phyloP scores from a whole-genome alignment of 2,113 vertebrate species.

The Megaptera novaeangliae region DNA sequence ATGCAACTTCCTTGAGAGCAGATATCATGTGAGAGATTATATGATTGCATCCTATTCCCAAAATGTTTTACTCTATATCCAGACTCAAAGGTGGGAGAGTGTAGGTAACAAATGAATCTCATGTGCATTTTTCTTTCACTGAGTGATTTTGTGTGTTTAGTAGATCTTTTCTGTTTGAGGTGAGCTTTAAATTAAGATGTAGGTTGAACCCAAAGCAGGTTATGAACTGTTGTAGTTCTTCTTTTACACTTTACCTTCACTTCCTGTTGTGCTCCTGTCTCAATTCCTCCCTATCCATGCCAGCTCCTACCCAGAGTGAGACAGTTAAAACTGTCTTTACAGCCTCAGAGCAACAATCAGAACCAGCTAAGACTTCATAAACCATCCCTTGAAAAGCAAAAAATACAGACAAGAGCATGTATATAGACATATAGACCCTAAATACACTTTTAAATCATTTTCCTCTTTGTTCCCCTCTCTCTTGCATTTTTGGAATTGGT shows the following conservation, averaged over 20 bases:
- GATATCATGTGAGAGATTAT: not conserved
- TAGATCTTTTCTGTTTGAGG: not conserved
- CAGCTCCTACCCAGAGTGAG: not conserved
- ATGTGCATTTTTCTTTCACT: not conserved
- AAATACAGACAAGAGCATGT: not conserved
- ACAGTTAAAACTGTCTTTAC: conserved; percentile 2
- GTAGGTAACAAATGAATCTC: not conserved
- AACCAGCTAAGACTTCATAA: not conserved
- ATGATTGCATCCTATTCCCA: not conserved
- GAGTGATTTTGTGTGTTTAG: not conserved
- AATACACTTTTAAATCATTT: not conserved
- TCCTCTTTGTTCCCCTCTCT: not conserved
- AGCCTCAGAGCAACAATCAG: not conserved
- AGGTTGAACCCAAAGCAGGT: not conserved
- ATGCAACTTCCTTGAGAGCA: not conserved
- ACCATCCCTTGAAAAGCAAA: not conserved
- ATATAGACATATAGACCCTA: not conserved
- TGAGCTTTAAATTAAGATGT: not conserved
- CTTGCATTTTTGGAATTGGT: not conserved
- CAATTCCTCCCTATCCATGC: not conserved
- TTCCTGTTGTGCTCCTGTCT: not conserved
- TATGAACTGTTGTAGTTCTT: not conserved
- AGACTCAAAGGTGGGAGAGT: not conserved
- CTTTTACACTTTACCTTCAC: not conserved
- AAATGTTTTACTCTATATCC: not conserved